These are phyloP conservation scores for Silvanus unidentatus DNA, from an alignment of 2,888 invertebrate genomes.

Conservation along the genomic window DNA sequence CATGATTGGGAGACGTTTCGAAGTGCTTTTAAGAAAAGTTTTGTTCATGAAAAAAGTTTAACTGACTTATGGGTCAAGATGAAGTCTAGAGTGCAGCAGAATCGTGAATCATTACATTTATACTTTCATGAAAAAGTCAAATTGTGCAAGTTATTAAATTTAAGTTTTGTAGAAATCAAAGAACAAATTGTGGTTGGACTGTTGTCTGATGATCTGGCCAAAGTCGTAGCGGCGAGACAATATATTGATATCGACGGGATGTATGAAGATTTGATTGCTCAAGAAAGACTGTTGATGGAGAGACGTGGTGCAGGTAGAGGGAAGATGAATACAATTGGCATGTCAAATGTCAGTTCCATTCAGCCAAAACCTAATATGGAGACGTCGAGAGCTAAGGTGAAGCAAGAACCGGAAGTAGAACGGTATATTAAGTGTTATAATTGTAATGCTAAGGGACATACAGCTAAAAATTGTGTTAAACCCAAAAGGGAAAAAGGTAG, in stretches of 20 bases:
- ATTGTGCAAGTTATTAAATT: neutral
- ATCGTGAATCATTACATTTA: neutral
- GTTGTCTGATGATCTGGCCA: neutral
- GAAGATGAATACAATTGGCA: neutral
- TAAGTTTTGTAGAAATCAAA: neutral
- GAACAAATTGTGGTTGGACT: neutral
- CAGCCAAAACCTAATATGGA: neutral
- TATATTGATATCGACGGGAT: neutral
- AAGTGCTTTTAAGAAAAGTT: neutral
- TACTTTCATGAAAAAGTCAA: neutral
- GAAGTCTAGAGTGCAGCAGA: neutral
- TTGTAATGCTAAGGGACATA: neutral
- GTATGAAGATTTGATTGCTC: neutral
- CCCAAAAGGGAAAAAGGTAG: neutral
- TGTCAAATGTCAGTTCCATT: neutral
- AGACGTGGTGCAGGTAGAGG: too few species aligned
- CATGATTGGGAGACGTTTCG: neutral
- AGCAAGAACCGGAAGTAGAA: neutral
- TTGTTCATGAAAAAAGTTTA: neutral
- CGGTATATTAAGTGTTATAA: neutral
- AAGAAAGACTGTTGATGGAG: neutral
- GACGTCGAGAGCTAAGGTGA: neutral
- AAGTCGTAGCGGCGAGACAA: neutral
- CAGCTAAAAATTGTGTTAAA: neutral
- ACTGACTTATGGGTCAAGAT: neutral